A percentile compares a stretch with the other conserved stretches of the same genome.
phyloP scores from a whole-genome alignment of 2,888 invertebrate species.

The Scaptomyza caliginosa region DNA sequence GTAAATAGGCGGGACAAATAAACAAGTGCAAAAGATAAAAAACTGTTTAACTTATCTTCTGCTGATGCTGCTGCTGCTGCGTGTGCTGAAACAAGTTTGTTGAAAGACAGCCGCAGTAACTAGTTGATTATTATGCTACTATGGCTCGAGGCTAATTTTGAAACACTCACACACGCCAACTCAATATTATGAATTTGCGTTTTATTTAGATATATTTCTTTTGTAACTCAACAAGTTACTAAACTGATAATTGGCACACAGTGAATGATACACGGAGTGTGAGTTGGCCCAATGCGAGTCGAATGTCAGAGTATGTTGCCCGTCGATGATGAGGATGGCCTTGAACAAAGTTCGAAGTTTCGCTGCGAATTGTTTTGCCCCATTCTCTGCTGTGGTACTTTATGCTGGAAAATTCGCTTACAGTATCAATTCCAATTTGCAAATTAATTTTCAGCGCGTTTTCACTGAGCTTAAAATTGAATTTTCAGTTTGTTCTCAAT shows the following conservation, averaged over 20 bases:
- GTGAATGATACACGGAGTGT: slow-evolving; percentile 20
- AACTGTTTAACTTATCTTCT: slow-evolving; percentile 41
- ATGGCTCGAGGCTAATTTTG: slow-evolving; percentile 51
- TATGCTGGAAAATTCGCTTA: background rate
- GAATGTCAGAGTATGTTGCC: background rate
- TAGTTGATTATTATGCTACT: slow-evolving; percentile 43
- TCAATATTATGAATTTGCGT: slow-evolving; percentile 37
- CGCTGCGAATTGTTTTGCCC: background rate
- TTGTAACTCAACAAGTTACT: slow-evolving; percentile 34
- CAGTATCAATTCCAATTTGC: slow-evolving; percentile 4
- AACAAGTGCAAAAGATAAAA: slow-evolving; percentile 52
- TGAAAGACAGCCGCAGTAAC: slow-evolving; percentile 27
- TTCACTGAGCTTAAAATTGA: slow-evolving; percentile 28
- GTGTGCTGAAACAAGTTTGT: slow-evolving; percentile 49
- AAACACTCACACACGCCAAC: slow-evolving; percentile 32
- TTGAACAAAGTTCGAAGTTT: slow-evolving; percentile 18
- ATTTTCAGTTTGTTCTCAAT: slow-evolving; percentile 42
- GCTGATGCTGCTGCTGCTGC: slow-evolving; percentile 13
- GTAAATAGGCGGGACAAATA: slow-evolving; percentile 33
- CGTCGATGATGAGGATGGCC: slow-evolving; percentile 2
- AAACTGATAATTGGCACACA: slow-evolving; percentile 27
- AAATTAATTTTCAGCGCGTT: slow-evolving; percentile 19
- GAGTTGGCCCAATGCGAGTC: background rate
- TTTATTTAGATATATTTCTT: slow-evolving; percentile 9
- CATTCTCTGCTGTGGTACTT: background rate